phyloP scores from a whole-genome alignment of 2,888 invertebrate species.

The Sarcophaga caerulescens region DNA sequence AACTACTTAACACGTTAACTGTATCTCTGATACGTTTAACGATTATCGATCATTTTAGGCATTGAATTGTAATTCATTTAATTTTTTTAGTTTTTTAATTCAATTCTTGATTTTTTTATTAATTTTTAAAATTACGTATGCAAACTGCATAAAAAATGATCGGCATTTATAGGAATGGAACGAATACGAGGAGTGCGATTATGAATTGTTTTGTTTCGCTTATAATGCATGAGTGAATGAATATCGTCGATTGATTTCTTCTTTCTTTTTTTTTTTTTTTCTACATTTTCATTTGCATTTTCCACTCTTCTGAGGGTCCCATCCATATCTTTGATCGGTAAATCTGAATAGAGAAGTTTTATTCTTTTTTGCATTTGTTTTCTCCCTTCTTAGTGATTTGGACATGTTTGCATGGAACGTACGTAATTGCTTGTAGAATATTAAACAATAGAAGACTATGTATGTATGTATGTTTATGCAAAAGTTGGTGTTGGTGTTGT shows the following conservation, averaged over 20 bases:
- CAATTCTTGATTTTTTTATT: not conserved
- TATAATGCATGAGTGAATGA: not conserved
- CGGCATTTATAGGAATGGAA: not conserved
- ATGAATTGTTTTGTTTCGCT: not conserved
- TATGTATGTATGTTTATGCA: not conserved
- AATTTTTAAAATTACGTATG: not conserved
- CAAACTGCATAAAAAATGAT: not conserved
- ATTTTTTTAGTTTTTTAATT: not conserved
- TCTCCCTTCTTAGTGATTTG: not conserved
- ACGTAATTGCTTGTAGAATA: conserved; percentile 3
- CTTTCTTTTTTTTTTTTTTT: not conserved
- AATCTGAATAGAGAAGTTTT: conserved; percentile 35
- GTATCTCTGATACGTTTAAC: too few relatives aligned
- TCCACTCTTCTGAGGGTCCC: not conserved
- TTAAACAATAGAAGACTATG: not conserved
- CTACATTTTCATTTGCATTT: not conserved
- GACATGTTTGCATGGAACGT: not conserved
- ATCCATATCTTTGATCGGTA: conserved; percentile 1
- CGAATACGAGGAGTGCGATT: not conserved
- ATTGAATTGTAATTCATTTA: not conserved
- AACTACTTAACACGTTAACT: too few relatives aligned
- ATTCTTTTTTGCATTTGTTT: not conserved
- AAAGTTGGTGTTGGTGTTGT: not conserved
- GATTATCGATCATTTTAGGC: too few relatives aligned
- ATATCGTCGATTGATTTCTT: not conserved